These are phyloP conservation scores for Hydropotes inermis DNA, from an alignment of 2,113 vertebrate species.

Conservation along the genomic window DNA sequence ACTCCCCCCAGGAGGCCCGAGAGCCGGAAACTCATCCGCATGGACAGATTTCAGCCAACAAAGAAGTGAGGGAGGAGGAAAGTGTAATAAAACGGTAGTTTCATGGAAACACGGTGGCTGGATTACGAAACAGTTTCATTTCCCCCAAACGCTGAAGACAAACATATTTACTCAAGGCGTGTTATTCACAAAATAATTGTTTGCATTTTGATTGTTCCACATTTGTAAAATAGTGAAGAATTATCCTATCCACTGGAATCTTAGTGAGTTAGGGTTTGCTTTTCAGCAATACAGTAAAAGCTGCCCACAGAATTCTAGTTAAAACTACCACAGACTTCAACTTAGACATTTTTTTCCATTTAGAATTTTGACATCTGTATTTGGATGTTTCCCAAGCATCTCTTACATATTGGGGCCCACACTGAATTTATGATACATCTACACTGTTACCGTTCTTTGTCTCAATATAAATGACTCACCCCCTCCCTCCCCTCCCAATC, in stretches of 20 bases:
- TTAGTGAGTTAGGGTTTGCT: background rate
- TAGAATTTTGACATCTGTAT: background rate
- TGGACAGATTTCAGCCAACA: background rate
- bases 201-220: background rate
- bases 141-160: background rate
- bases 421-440: background rate
- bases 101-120: rapidly evolving
- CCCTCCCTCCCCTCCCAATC: background rate
- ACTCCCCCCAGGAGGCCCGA: rapidly evolving
- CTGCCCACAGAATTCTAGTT: background rate
- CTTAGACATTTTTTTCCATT: background rate
- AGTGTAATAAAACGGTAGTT: rapidly evolving
- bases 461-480: background rate
- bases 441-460: rapidly evolving
- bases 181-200: background rate
- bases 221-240: background rate
- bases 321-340: background rate
- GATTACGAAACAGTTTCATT: background rate
- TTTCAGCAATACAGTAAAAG: background rate
- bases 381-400: background rate
- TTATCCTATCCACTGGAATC: too few species aligned
- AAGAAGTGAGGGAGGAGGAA: background rate
- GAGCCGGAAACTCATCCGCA: rapidly evolving
- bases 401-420: rapidly evolving
- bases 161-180: background rate